Evolutionary conservation across 2,113 vertebrate genomes (phyloP).

Genomic region (Scartelaos histophorus): DNA sequence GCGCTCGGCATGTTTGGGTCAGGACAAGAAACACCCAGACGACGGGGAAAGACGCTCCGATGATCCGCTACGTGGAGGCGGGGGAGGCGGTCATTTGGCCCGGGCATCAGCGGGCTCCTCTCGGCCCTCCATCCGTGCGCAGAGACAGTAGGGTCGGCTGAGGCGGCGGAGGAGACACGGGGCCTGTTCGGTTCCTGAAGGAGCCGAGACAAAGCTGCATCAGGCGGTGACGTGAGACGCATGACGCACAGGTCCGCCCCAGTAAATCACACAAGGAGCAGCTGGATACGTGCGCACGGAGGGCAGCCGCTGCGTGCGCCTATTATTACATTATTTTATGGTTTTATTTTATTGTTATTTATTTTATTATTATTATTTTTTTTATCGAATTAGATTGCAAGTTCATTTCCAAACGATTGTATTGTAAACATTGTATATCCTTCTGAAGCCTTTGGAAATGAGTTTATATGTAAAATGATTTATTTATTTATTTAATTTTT

Average conservation of each 20-base stretch:
- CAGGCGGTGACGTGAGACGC: background rate
- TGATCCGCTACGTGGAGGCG: slow-evolving; percentile 11
- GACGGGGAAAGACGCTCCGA: slow-evolving; percentile 24
- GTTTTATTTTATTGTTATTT: no score
- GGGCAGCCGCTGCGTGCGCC: no score
- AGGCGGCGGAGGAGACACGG: background rate
- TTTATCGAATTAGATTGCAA: no score
- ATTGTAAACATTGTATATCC: no score
- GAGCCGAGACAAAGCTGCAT: background rate
- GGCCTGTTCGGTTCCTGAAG: background rate
- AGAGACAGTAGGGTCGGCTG: background rate
- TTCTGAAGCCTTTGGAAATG: no score
- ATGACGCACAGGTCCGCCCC: background rate
- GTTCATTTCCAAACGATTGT: no score
- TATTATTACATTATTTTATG: no score
- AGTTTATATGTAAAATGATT: no score
- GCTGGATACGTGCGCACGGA: background rate
- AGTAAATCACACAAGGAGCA: background rate
- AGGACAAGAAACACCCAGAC: slow-evolving; percentile 12
- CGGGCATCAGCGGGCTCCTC: background rate
- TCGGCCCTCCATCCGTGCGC: background rate
- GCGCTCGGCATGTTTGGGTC: slow-evolving; percentile 59
- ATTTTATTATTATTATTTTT: no score
- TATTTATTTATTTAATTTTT: no score
- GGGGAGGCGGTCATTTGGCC: slow-evolving; percentile 40